Evolutionary conservation across 2,113 vertebrate species (phyloP), one percentile per base, ranked within the genome.

Genomic region (Rostratula benghalensis): DNA sequence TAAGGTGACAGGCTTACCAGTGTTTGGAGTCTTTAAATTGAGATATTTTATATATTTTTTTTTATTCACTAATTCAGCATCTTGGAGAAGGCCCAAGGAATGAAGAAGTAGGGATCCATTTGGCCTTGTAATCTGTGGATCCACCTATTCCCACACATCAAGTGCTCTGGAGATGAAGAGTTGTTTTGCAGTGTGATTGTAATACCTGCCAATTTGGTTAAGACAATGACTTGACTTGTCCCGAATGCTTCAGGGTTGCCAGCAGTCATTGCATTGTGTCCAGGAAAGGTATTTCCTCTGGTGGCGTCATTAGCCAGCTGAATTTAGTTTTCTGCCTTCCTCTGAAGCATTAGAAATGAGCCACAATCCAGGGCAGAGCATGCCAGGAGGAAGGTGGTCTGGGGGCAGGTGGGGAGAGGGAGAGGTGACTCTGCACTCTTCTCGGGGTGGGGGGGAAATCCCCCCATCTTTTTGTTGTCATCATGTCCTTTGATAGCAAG

Each of bases 281-380:
- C 86, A 57, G 76, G 76, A 89, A 77, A 33, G 30, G 41, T 76
- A 24, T 87, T 96, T 92, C 77, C 69, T 94, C 73, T 82, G 37
- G 16, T 41, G 46, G 60, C 0, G 0, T 85, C 60, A 78, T 78
- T 73, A 76, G n/a, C 30, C 30, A 67, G 85, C 67, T 64, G 4
- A 80, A 85, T 80, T 74, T 70, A 74, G 46, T 46, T 89, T 87
- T 83, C 53, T 78, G 33, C 50, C 17, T 96, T 78, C n/a, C 60
- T 86, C 56, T 71, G 79, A 33, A 88, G 39, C 12, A 0, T 46
- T 93, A 64, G 51, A 61, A 93, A 60, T 48, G 10, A 80, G 41
- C 33, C 39, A 64, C 33, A 50, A 3, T 0, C 2, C 7, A 10
- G n/a, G 39, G 51, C 61, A 84, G 69, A 79, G 22, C 68, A 46